phyloP scores from a whole-genome alignment of 2,113 vertebrate genomes.

The Argyrosomus japonicus region DNA sequence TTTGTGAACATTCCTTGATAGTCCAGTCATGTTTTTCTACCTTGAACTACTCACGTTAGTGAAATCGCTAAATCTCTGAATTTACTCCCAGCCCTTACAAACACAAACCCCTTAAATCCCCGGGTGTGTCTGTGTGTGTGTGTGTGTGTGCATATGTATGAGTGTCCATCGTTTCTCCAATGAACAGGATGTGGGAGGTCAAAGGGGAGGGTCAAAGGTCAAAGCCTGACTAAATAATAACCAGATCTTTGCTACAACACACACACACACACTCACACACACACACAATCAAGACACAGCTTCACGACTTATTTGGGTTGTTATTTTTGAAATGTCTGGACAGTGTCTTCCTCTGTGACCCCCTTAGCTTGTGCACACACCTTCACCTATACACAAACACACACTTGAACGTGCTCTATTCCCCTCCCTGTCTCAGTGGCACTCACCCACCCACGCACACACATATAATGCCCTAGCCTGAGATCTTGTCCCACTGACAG shows the following conservation, averaged over 20 bases:
- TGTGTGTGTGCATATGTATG: conserved; percentile 67
- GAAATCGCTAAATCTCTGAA: conserved; percentile 41
- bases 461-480: conserved; percentile 24
- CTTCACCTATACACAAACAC: conserved; percentile 52
- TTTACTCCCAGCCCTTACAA: conserved; percentile 53
- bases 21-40: conserved; percentile 20
- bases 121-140: conserved; percentile 21
- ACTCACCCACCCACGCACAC: conserved; percentile 30
- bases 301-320: conserved; percentile 52
- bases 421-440: conserved; percentile 38
- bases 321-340: conserved; percentile 79
- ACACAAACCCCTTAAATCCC: conserved; percentile 43
- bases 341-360: conserved; percentile 72
- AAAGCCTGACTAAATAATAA: conserved; percentile 81
- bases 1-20: conserved; percentile 30
- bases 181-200: conserved; percentile 81
- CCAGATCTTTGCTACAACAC: conserved; percentile 63
- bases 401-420: conserved; percentile 62
- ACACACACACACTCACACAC: conserved; percentile 27
- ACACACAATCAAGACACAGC: conserved; percentile 37
- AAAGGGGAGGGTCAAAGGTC: conserved; percentile 77
- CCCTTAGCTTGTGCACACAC: conserved; percentile 51
- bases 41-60: conserved; percentile 9
- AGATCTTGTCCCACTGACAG: conserved; percentile 70
- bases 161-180: conserved; percentile 64